A percentile compares a stretch with the other conserved stretches of the same genome.
Conservation (phyloP, 2,797 vertebrate genomes). For the Odontamblyopus lacepedii region DNA sequence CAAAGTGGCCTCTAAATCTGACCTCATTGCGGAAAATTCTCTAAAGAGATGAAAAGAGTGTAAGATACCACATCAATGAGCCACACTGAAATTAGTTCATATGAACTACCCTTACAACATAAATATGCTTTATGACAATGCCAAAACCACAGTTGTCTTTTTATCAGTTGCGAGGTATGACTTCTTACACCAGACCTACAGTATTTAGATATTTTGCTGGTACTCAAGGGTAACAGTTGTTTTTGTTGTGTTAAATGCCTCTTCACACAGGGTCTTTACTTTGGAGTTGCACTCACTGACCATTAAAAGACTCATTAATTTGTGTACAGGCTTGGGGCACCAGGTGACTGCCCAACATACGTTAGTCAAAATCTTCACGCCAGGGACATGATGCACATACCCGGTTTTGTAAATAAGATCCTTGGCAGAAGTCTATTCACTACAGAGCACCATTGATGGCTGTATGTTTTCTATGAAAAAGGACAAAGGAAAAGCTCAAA, state of each 20-base stretch:
- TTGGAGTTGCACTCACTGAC: constrained; percentile 28
- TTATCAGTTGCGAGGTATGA: constrained; percentile 47
- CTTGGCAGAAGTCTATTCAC: constrained; percentile 74
- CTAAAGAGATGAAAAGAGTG: constrained; percentile 1
- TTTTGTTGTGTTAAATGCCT: constrained; percentile 22
- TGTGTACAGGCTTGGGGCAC: constrained; percentile 8
- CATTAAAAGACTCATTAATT: constrained; percentile 20
- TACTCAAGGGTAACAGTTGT: constrained; percentile 34
- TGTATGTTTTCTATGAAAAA: constrained; percentile 72
- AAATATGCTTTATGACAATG: constrained; percentile 38
- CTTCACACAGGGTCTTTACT: constrained; percentile 18
- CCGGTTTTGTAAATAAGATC: constrained; percentile 83
- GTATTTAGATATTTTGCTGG: constrained; percentile 31
- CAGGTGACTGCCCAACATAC: constrained; percentile 5
- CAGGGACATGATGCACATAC: constrained; percentile 16
- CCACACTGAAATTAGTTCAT: constrained; percentile 24
- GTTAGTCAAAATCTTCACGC: constrained; percentile 21
- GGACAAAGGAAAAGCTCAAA: constrained; percentile 28
- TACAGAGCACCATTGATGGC: constrained; percentile 67
- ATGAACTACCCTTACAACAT: constrained; percentile 25
- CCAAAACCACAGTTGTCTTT: constrained; percentile 23
- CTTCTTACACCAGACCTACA: constrained; percentile 39
- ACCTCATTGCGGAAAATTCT: constrained; percentile 3
- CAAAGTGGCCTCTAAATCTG: constrained; percentile 27
- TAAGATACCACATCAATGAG: constrained; percentile 16